Evolutionary conservation across 2,888 invertebrate species (phyloP), one percentile per base, ranked within the genome.

Genomic region (Epistrophella euchroma): DNA sequence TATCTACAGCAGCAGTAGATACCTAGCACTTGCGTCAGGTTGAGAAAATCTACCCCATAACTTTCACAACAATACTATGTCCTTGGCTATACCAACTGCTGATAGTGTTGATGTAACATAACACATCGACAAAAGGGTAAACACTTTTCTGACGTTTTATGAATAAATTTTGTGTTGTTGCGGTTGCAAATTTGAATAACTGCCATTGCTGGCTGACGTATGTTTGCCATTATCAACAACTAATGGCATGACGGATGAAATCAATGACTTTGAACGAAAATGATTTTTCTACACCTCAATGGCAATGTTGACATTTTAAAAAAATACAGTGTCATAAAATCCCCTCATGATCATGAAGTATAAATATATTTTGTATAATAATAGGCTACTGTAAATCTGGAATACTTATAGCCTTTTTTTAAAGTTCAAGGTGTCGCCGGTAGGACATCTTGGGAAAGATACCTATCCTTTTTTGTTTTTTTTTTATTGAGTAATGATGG

Each of bases 151-250:
- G 64, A 66, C 64, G 35, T 15, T 55, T 37, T 40, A 64, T n/a
- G 43, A 55, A 64, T 55, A 52, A 55, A 75, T 66, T 74, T 55
- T 37, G 15, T 17, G 28, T 43, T 28, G 62, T 62, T 15, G 17
- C 19, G n/a, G 32, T 4, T 56, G 4, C n/a, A 74, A 60, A 64
- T 74, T 74, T 75, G 45, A 75, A 75, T 75, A 32, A 28, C 74
- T 35, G 19, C 17, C 32, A 56, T 64, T 55, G 55, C 32, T 75
- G 64, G 55, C 32, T 75, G 64, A 75, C 74, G 43, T 73, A 43
- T 37, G 11, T 43, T 15, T 28, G 22, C 52, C 64, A 55, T 74
- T 64, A 74, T 64, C 40, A 43, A 40, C 74, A 74, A 52, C 64
- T 64, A 64, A 64, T 45, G 64, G 55, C 19, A 52, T 60, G 74